phyloP scores from a whole-genome alignment of 2,797 vertebrate species.

The Malacoctenus gilli region DNA sequence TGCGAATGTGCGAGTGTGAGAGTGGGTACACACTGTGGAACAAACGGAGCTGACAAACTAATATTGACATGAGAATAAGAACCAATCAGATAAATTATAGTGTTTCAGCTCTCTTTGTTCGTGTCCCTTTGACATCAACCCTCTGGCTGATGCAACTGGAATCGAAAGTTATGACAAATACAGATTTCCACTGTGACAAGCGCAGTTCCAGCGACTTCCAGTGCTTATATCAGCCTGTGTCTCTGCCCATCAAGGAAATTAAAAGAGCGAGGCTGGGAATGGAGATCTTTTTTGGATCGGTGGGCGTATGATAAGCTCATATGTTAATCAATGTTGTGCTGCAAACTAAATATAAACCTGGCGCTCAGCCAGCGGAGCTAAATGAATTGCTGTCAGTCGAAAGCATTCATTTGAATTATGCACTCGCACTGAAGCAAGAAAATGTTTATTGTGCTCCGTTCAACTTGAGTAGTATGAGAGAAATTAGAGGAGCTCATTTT shows the following conservation, averaged over 20 bases:
- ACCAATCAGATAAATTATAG: constrained; percentile 62
- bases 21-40: constrained; percentile 18
- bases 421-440: constrained; percentile 30
- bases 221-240: constrained; percentile 5
- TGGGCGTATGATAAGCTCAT: constrained; percentile 24
- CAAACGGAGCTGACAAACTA: constrained; percentile 64
- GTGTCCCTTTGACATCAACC: constrained; percentile 32
- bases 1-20: constrained; percentile 15
- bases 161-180: constrained; percentile 27
- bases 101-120: constrained; percentile 52
- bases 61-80: constrained; percentile 46
- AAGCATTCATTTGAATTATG: constrained; percentile 47
- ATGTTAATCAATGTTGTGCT: constrained; percentile 43
- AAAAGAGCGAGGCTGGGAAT: constrained; percentile 22
- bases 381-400: constrained; percentile 47
- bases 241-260: constrained; percentile 54
- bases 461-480: neutral
- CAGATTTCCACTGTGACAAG: constrained; percentile 24
- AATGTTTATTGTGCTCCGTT: constrained; percentile 19
- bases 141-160: constrained; percentile 39
- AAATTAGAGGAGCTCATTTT: neutral
- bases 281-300: constrained; percentile 27
- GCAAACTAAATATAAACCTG: constrained; percentile 56
- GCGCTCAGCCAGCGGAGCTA: constrained; percentile 18
- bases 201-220: neutral